Evolutionary conservation across 2,888 invertebrate species (phyloP), one percentile per base, ranked within the genome.

Genomic region (Luperina nickerlii): DNA sequence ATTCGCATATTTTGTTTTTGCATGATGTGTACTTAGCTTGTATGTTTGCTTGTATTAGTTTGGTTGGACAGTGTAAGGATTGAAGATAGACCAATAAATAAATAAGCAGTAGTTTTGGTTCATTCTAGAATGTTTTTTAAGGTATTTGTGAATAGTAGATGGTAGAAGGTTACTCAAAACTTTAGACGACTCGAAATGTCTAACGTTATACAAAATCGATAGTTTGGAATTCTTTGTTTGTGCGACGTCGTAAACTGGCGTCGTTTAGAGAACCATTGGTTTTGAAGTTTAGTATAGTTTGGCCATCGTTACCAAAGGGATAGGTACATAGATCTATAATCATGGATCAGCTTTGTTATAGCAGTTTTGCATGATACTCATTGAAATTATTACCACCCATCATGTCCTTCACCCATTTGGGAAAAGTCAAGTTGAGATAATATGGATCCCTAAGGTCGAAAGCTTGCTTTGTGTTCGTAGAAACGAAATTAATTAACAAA

Each of bases 181-280:
- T 84, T 68, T n/a, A 68, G 13, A 66, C 51, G 42, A 72, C n/a
- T 13, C 38, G 18, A 38, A 32, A 57, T 38, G 15, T 15, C 27
- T 42, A 51, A 76, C 67, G 66, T 65, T 62, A 65, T 65, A 74
- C 76, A 76, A 79, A 83, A 86, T 79, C 79, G 48, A 86, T 86
- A 78, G 76, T 81, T 79, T 65, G n/a, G 38, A 83, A 78, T 74
- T 76, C 48, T 83, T 83, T 66, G 71, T 74, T 74, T 68, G 60
- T 65, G 62, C 13, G 54, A 78, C 38, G 65, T 73, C 78, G 63
- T 66, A 60, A 84, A 74, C 68, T 51, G 42, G 20, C 27, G 15
- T 24, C 11, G n/a, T 27, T 65, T 51, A 13, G 20, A n/a, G 7
- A 32, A 73, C 15, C 18, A 66, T 62, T 60, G 57, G 5, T 82